Base-by-base conservation (phyloP, 2,888 invertebrate genomes). In the Dynastes grantii region DNA sequence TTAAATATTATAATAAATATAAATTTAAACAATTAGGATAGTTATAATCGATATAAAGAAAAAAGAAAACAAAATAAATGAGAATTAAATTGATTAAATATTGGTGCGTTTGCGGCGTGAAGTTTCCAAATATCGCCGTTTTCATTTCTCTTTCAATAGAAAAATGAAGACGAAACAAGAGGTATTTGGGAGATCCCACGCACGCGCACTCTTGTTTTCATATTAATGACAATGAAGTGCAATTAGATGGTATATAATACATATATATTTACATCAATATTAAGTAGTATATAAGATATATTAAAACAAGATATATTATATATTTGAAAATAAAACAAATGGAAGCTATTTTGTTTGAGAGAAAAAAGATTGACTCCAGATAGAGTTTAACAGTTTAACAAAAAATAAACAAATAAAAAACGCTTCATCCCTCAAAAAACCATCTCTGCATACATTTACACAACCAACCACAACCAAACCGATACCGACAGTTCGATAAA, bases 311-410 rank as follows among this genome's bases (percentile, higher is more conserved):
- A 88, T 88, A 89, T 89, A 89, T 89, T 89, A 89, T 89, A 89
- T 90, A 90, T 89, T 89, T 89, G 87, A 88, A 88, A 87, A 58
- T 58, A 58, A 88, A 83, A 80, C 70, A 81, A 81, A 86, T 85
- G 89, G 88, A 89, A 89, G 88, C 90, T 91, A 91, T 91, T 91
- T 91, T 91, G 91, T 91, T 91, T 90, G 92, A 92, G 92, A 92
- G 92, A 92, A 91, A 91, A 90, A 92, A 92, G 92, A 92, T 92
- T 92, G 92, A 92, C 90, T 88, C 87, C 86, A 88, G 88, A 88
- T 89, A 88, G 88, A 88, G 88, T 88, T 88, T 87, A 80, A 58
- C 55, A 58, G 55, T 22, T 58, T 58, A 58, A 58, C 16, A 58
- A 58, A 58, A 58, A 58, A 22, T 22, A 58, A 58, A 58, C 9